Conservation (phyloP, 2,888 invertebrate genomes). For the Dicyrtomina minuta region DNA sequence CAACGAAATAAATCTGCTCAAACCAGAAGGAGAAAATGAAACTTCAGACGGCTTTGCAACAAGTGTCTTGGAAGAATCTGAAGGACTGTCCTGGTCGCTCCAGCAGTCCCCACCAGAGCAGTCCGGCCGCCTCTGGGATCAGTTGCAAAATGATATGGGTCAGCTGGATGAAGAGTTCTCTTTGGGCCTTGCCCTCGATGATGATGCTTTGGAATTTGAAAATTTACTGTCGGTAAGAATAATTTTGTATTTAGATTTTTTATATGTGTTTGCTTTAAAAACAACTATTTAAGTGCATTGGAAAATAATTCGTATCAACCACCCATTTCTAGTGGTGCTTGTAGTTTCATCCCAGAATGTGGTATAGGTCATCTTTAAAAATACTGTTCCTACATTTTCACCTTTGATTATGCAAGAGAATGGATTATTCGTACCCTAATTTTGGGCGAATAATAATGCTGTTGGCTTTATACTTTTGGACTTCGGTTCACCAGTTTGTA, state of each 20-base stretch:
- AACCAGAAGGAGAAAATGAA: not conserved
- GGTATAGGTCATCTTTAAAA: too few relatives aligned
- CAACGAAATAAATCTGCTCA: too few relatives aligned
- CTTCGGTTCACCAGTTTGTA: too few relatives aligned
- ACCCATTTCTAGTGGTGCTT: too few relatives aligned
- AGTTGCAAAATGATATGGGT: constrained; percentile 19
- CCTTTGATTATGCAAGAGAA: too few relatives aligned
- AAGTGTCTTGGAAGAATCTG: not conserved
- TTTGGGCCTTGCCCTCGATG: constrained; percentile 19
- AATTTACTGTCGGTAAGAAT: constrained; percentile 13
- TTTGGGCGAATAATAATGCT: too few relatives aligned
- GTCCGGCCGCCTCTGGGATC: constrained; percentile 23
- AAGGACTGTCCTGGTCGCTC: not conserved
- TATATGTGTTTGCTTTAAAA: not conserved
- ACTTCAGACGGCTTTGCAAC: not conserved
- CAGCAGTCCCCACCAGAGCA: not conserved
- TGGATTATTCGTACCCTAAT: too few relatives aligned
- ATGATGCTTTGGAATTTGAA: constrained; percentile 12
- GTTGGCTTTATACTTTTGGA: too few relatives aligned
- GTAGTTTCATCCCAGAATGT: too few relatives aligned
- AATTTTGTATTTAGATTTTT: not conserved
- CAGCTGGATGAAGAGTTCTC: constrained; percentile 32
- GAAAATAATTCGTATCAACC: too few relatives aligned
- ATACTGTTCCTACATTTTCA: too few relatives aligned
- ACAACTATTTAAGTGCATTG: too few relatives aligned